Evolutionary conservation across 2,797 vertebrate species (phyloP), one percentile per base, ranked within the genome.

Genomic region (Apogon hyalosoma): DNA sequence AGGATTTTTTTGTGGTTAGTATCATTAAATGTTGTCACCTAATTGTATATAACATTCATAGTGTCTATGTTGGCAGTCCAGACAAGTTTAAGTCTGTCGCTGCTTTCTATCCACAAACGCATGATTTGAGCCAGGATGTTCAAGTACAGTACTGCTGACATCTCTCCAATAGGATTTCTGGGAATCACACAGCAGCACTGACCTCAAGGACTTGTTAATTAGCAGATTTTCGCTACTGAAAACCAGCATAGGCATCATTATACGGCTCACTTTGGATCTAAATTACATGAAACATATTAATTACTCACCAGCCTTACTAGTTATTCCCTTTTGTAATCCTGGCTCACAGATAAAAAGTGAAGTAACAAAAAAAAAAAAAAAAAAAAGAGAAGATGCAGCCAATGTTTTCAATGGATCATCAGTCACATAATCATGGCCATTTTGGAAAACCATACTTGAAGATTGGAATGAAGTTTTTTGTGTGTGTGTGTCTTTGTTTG

Each of bases 21-120:
- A 49, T 10, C 52, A 18, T 21, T n/a, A 48, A 40, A 50, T 50
- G 24, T 38, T 1, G n/a, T 57, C 19, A 55, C n/a, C 45, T 38
- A 31, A 11, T 56, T 55, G 41, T 54, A 52, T 46, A 50, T 45
- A 6, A 28, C 0, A 12, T 45, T 59, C 40, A 15, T 63, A 47
- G 9, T 38, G 48, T 56, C 50, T 33, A 52, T 38, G n/a, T 54
- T 13, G 36, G 12, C 9, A 21, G 6, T 33, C 1, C 31, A 33
- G 31, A 33, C 31, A n/a, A 24, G 21, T 24, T 24, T 24, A 24
- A 4, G 21, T 24, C 21, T 24, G 21, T 24, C 2, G 21, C 21
- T 24, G 21, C n/a, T 54, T 11, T 47, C 18, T 63, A 11, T 24
- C 13, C 11, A 66, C 39, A 11, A 7, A 45, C 9, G 7, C 11